Base-by-base conservation (phyloP, 2,797 vertebrate species). In the Mormyrops attenuatus region DNA sequence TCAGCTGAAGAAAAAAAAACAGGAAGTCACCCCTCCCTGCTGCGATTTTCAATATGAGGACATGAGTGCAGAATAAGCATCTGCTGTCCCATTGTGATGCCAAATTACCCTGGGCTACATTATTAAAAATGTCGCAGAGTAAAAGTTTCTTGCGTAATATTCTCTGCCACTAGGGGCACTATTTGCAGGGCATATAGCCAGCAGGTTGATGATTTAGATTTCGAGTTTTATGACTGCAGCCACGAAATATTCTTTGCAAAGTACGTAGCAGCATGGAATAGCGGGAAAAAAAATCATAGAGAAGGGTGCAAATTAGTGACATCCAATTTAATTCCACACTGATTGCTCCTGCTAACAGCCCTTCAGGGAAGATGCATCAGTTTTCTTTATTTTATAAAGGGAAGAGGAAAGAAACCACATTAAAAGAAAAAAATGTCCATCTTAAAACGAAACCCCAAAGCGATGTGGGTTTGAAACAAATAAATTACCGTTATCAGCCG, bases 21-120 rank as follows among this genome's bases (percentile, higher is more conserved):
- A 13, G 47, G 63, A 91, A 90, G 47, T 55, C 52, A 15, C 88
- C 89, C 88, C 91, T 84, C 88, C 85, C 93, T 63, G 90, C 92
- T 88, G 91, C 92, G 91, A 87, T n/a, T 4, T 63, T 92, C 88
- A 90, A 90, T 26, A 85, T 30, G 22, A 89, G 88, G 88, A 73
- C 66, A 88, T 47, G 20, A 89, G 89, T 92, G 92, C 91, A 91
- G 89, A 94, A 91, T 89, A 88, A 88, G 90, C 90, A 93, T 93
- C 92, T 94, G 92, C 89, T 92, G 92, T 90, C 89, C 77, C 77
- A 90, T 85, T 88, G 90, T 91, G 88, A 80, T 88, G 69, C 50
- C 77, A 90, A 91, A 91, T 91, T 85, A 57, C 88, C 55, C 15
- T 82, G 47, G 66, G 90, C 57, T 88, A 63, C 87, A 20, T 90